Evolutionary conservation across 2,113 vertebrate species (phyloP).

Genomic region (Lepisosteus oculatus): DNA sequence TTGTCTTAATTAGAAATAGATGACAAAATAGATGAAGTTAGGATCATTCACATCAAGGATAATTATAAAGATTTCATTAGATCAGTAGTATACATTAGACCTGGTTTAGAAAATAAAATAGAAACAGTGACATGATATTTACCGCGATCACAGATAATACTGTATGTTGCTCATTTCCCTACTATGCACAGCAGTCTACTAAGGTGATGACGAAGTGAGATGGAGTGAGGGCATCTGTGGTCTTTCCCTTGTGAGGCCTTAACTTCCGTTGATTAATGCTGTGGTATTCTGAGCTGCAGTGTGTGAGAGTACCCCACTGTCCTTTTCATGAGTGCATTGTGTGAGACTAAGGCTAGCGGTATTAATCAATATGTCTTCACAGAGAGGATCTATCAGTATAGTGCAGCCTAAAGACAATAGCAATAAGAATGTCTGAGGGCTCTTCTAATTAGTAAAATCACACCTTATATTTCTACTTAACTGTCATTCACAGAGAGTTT

Average conservation of each 20-base stretch:
- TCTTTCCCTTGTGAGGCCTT: background rate
- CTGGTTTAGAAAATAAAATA: no score
- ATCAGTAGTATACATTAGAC: no score
- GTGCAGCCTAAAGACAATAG: no score
- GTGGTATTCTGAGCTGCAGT: background rate
- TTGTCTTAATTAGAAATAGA: no score
- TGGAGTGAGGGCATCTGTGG: background rate
- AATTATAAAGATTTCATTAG: no score
- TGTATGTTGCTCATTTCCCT: background rate
- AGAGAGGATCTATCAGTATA: background rate
- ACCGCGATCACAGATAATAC: background rate
- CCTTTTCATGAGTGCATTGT: background rate
- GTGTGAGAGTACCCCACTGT: background rate
- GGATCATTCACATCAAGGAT: no score
- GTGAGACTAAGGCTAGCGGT: background rate
- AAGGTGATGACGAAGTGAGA: background rate
- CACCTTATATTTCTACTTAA: no score
- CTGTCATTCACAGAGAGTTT: no score
- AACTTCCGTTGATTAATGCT: background rate
- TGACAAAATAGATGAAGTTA: no score
- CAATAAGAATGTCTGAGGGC: no score
- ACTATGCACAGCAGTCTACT: background rate
- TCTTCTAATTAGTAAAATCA: no score
- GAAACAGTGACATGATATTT: background rate
- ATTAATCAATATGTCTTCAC: slow-evolving; percentile 1